Evolutionary conservation across 2,797 vertebrate species (phyloP), one percentile per base, ranked within the genome.

Genomic region (Babyrousa celebensis): DNA sequence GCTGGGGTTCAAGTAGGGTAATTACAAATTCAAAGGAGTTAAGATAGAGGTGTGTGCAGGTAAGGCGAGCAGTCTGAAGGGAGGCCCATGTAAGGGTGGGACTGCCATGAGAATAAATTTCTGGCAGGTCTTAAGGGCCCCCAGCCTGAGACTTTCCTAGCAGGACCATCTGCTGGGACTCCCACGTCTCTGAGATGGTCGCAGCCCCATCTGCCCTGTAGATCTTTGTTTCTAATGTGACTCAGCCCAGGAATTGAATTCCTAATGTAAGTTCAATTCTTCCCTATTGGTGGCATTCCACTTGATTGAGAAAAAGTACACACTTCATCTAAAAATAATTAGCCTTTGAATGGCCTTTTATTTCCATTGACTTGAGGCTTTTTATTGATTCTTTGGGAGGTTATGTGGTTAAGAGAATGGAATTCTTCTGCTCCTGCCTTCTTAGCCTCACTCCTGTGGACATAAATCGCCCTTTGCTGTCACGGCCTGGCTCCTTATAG

Each of bases 301-400:
- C 56, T 54, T 85, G 89, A 84, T 20, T 67, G 62, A 92, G 96
- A 89, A 88, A n/a, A 94, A 91, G 86, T 54, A 78, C 18, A 77
- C 3, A 20, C 54, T 93, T 74, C 32, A 91, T 90, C 89, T 96
- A 83, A 96, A 96, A 94, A 89, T 79, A 87, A 88, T 90, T 87
- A 78, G 40, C 72, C 85, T 95, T 90, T 75, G 43, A 85, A 68
- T 10, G 2, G 17, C 62, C 32, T 89, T 95, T 95, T 82, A 62
- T 89, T 82, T 92, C 70, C 89, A 36, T 83, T 80, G 56, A 92
- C 54, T 87, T 68, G 85, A 85, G 23, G 70, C 71, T 85, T 90
- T 82, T 88, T 85, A 36, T 86, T 85, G 91, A 94, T 94, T 52
- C 21, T 60, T 72, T 16, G 36, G 20, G 40, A 23, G 74, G 36